These are phyloP conservation scores for Microtus montanus DNA, from an alignment of 2,113 vertebrate species.

Conservation along the genomic window DNA sequence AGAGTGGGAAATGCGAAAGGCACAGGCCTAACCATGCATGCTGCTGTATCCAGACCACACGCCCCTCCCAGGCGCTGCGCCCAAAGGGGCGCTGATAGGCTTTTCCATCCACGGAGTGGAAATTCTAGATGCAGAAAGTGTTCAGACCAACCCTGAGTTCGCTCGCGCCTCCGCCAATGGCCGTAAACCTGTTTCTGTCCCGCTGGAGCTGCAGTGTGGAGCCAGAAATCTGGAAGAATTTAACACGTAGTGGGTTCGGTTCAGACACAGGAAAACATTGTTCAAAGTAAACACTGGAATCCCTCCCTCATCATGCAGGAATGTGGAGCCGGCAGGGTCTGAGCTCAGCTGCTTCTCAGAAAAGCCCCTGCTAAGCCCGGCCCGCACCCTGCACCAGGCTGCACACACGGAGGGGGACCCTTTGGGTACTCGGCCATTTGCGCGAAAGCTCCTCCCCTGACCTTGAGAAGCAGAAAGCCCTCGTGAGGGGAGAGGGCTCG, in stretches of 20 bases:
- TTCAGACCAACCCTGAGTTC: not conserved
- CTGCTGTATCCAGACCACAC: not conserved
- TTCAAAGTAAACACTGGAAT: conserved; percentile 72
- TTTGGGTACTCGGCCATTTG: not conserved
- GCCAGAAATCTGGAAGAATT: conserved; percentile 81
- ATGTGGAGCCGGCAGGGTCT: conserved; percentile 70
- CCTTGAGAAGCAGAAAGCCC: not conserved
- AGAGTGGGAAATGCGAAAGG: conserved; percentile 39
- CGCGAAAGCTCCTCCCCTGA: not conserved
- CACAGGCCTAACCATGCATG: not conserved
- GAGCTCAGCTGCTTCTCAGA: conserved; percentile 73
- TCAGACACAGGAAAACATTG: conserved; percentile 79
- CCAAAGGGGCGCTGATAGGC: not conserved
- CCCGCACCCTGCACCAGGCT: not conserved
- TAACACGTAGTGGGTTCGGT: conserved; percentile 38
- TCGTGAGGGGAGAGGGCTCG: not conserved
- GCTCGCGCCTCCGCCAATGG: not conserved
- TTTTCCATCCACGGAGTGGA: conserved; percentile 42
- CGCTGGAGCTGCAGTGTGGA: conserved; percentile 16
- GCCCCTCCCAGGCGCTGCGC: not conserved
- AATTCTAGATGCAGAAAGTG: conserved; percentile 28
- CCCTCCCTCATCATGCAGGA: conserved; percentile 79
- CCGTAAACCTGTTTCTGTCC: conserved; percentile 60
- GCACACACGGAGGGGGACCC: not conserved
- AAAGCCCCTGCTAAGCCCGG: not conserved